These are phyloP conservation scores for Camponotus floridanus DNA, from an alignment of 1,140 invertebrate genomes.

Conservation along the genomic window DNA sequence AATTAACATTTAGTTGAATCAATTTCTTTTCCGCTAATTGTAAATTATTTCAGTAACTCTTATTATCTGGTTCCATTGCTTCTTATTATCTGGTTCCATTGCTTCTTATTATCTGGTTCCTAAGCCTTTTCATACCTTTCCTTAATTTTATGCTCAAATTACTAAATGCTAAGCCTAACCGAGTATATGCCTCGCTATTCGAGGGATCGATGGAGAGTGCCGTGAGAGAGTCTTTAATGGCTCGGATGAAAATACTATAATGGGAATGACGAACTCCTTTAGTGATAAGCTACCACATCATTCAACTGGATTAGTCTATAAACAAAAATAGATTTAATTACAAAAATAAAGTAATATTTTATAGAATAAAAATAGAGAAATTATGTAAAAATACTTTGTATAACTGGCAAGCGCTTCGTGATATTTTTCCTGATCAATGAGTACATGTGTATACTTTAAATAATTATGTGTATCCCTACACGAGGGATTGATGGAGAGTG, in stretches of 20 bases:
- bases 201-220: slow-evolving; percentile 95
- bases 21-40: slow-evolving; percentile 91
- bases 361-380: neutral
- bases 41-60: slow-evolving; percentile 96
- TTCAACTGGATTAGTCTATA: slow-evolving; percentile 94
- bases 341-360: neutral
- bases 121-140: slow-evolving; percentile 95
- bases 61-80: slow-evolving; percentile 97
- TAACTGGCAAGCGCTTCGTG: slow-evolving; percentile 94
- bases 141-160: slow-evolving; percentile 92
- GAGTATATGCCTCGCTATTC: slow-evolving; percentile 98
- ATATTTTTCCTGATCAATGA: no score
- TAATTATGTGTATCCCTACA: no score
- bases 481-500: no score
- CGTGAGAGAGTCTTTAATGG: slow-evolving; percentile 95
- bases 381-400: slow-evolving; percentile 87
- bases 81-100: slow-evolving; percentile 97
- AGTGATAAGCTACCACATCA: slow-evolving; percentile 97
- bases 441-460: no score
- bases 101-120: no score
- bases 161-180: slow-evolving; percentile 96
- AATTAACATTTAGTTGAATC: slow-evolving; percentile 81
- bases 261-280: no score
- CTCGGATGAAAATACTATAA: slow-evolving; percentile 91
- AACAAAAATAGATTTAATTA: slow-evolving; percentile 66